Percentiles rank a stretch among this genome's conserved stretches.
Evolutionary conservation across 1,140 invertebrate species (phyloP).

Genomic region (Drosophila oshimai): DNA sequence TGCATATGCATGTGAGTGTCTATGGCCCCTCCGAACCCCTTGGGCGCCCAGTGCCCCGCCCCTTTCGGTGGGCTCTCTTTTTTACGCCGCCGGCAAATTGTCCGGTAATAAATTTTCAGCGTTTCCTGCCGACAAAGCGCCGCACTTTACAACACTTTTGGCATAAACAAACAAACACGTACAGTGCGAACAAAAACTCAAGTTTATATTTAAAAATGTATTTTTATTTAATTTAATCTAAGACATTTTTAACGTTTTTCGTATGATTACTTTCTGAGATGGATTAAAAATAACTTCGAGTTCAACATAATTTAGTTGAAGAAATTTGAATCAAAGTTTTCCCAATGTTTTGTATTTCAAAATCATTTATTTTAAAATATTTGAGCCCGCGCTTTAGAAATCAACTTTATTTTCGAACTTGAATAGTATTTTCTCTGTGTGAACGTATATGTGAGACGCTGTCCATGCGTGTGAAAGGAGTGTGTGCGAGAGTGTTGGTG

Average conservation of each 20-base stretch:
- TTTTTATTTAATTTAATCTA: background rate
- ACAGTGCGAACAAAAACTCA: no score
- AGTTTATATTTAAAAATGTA: no score
- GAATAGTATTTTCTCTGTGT: background rate
- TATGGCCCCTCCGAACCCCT: background rate
- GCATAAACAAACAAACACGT: slow-evolving; percentile 74
- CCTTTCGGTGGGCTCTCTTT: slow-evolving; percentile 14
- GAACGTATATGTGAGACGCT: slow-evolving; percentile 12
- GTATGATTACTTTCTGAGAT: no score
- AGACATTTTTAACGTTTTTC: no score
- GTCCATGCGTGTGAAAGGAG: slow-evolving; percentile 70
- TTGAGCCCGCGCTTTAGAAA: no score
- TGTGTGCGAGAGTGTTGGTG: slow-evolving; percentile 2
- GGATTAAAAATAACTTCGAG: no score
- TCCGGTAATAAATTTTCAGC: slow-evolving; percentile 81
- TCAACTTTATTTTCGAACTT: no score
- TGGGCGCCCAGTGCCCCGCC: slow-evolving; percentile 22
- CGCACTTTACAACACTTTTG: slow-evolving; percentile 80
- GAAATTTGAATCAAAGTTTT: no score
- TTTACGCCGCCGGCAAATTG: slow-evolving; percentile 74
- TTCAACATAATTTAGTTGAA: no score
- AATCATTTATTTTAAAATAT: no score
- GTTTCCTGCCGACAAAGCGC: slow-evolving; percentile 79
- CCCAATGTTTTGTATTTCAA: no score
- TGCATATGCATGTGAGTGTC: slow-evolving; percentile 67